A percentile compares a stretch with the other conserved stretches of the same genome.
These are phyloP conservation scores for Mustela nigripes DNA, from an alignment of 2,113 vertebrate species.

Conservation along the genomic window DNA sequence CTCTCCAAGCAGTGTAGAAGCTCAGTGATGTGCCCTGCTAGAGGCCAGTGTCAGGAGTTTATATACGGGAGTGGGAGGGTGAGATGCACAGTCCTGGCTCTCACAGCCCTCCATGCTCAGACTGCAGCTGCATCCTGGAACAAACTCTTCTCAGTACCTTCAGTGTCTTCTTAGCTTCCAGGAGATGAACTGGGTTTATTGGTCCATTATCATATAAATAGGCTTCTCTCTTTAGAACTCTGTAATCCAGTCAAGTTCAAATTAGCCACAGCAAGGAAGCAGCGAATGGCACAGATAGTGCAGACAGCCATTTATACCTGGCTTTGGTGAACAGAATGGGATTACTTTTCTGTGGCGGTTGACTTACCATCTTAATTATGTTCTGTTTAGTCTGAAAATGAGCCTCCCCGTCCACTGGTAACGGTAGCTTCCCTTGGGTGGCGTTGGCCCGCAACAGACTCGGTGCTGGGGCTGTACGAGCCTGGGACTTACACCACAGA, in stretches of 20 bases:
- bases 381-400: background rate
- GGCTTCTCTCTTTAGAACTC: background rate
- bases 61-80: background rate
- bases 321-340: background rate
- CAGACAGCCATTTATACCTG: background rate
- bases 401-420: background rate
- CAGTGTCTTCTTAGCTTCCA: background rate
- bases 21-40: background rate
- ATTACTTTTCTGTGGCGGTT: background rate
- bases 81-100: accelerated
- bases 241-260: background rate
- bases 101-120: background rate
- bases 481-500: background rate
- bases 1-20: background rate
- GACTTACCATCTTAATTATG: background rate
- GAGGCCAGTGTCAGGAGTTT: background rate
- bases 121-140: background rate
- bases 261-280: background rate
- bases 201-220: background rate
- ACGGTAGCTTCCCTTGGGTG: background rate
- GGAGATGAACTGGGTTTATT: background rate
- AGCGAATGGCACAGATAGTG: background rate
- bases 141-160: background rate
- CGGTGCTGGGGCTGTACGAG: background rate
- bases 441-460: background rate